A percentile compares a stretch with the other conserved stretches of the same genome.
Evolutionary conservation across 2,888 invertebrate species (phyloP).

Genomic region (Lottia gigantea): DNA sequence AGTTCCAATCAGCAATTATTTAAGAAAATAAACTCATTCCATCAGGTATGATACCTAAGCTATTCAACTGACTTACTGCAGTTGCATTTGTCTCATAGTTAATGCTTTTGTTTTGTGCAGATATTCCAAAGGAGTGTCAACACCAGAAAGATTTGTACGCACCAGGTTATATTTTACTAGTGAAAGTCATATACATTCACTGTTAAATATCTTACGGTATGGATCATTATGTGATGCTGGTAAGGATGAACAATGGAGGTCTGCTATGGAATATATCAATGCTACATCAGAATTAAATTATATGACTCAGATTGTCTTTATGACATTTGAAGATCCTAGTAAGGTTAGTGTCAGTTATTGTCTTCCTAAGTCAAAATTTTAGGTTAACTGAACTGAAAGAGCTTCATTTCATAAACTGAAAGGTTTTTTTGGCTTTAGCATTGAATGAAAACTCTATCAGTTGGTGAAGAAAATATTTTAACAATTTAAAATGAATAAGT

Average conservation of each 20-base stretch:
- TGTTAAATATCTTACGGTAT: conserved; percentile 93
- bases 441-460: too few species aligned
- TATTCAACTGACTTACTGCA: too few species aligned
- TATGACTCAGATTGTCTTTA: conserved; percentile 98
- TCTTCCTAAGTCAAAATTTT: too few species aligned
- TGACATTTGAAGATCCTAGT: conserved; percentile 97
- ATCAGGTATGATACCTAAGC: too few species aligned
- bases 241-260: conserved; percentile 96
- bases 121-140: conserved; percentile 97
- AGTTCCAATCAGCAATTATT: too few species aligned
- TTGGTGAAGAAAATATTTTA: too few species aligned
- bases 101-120: conserved; percentile 68
- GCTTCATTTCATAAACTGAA: too few species aligned
- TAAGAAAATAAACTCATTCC: too few species aligned
- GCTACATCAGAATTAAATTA: conserved; percentile 95
- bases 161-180: conserved; percentile 99
- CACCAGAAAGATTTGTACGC: conserved; percentile 96
- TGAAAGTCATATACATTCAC: conserved; percentile 98
- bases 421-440: too few species aligned
- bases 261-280: conserved; percentile 95
- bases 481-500: too few species aligned
- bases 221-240: conserved; percentile 85
- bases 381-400: too few species aligned
- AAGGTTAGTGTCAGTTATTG: conserved; percentile 75
- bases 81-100: too few species aligned